Conservation (phyloP, 2,888 invertebrate species). For the Eupithecia inturbata region DNA sequence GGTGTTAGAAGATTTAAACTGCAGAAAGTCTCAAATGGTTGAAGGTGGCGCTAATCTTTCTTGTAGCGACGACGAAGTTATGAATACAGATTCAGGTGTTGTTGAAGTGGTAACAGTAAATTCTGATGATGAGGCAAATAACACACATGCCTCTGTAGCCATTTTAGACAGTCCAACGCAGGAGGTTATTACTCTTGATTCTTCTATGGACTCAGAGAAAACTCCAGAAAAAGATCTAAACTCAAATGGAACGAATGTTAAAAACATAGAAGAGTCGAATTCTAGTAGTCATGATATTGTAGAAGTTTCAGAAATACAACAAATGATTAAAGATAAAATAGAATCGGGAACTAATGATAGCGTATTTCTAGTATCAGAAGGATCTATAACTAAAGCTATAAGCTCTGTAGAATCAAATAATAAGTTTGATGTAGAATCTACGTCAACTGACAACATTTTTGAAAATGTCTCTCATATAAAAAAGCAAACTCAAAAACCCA, state of each 20-base stretch:
- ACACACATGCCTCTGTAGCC: constrained; percentile 62
- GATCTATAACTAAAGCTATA: not conserved
- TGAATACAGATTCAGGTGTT: constrained; percentile 59
- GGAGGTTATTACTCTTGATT: constrained; percentile 64
- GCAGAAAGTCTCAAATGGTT: constrained; percentile 67
- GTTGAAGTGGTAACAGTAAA: constrained; percentile 35
- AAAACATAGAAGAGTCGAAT: constrained; percentile 5
- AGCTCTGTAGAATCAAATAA: constrained; percentile 1
- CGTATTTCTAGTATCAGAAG: not conserved
- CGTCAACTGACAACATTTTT: not conserved
- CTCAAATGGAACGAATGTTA: not conserved
- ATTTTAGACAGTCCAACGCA: constrained; percentile 56
- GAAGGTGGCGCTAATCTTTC: constrained; percentile 64
- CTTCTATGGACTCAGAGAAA: constrained; percentile 55
- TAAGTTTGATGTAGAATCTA: constrained; percentile 2
- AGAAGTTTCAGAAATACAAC: constrained; percentile 68
- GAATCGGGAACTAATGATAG: not conserved
- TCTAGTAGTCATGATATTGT: constrained; percentile 80
- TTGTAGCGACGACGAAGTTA: constrained; percentile 72
- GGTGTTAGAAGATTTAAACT: constrained; percentile 69
- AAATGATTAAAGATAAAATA: constrained; percentile 4
- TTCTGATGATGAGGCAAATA: constrained; percentile 44
- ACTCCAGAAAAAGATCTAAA: constrained; percentile 12
- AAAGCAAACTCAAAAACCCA: not conserved
- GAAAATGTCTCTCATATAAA: not conserved